Evolutionary conservation across 2,113 vertebrate genomes (phyloP).

Genomic region (Calidris pugnax): DNA sequence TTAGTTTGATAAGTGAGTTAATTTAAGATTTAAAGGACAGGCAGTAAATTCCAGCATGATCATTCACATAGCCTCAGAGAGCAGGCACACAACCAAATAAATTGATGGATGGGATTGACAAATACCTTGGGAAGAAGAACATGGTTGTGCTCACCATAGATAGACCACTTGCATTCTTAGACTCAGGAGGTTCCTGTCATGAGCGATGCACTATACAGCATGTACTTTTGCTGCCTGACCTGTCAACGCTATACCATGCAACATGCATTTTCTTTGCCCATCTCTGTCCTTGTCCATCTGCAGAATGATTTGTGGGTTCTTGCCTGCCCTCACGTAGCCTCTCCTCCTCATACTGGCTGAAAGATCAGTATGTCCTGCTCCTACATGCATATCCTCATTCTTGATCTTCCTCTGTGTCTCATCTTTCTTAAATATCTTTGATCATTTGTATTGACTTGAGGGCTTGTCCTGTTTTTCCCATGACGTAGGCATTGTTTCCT

Average conservation of each 20-base stretch:
- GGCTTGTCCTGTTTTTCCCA: not conserved
- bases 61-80: not conserved
- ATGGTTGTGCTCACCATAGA: not conserved
- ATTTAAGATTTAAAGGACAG: conserved; percentile 61
- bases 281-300: not conserved
- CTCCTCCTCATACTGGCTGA: not conserved
- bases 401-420: not conserved
- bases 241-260: not conserved
- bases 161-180: not conserved
- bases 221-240: conserved; percentile 18
- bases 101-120: conserved; percentile 11
- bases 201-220: not conserved
- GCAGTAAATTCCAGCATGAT: conserved; percentile 35
- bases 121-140: not conserved
- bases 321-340: not conserved
- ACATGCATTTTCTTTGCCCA: not conserved
- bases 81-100: not conserved
- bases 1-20: conserved; percentile 49
- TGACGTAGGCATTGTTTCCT: fast-evolving
- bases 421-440: not conserved
- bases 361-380: not conserved
- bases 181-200: not conserved
- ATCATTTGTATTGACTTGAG: not conserved
- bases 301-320: not conserved
- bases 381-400: not conserved